Base-by-base conservation (phyloP, 2,888 invertebrate species). In the Caenorhabditis doughertyi region DNA sequence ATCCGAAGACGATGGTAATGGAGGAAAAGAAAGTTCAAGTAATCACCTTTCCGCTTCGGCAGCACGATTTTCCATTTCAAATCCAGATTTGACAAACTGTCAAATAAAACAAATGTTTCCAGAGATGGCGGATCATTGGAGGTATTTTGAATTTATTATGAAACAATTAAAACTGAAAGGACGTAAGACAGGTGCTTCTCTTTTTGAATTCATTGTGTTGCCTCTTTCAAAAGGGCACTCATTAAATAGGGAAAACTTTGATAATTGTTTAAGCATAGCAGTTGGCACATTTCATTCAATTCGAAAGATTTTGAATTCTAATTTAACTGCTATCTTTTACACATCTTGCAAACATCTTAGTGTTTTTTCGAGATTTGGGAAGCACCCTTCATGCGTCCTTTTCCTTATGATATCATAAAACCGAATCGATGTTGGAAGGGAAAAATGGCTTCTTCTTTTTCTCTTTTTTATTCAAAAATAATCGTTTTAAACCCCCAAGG, bases 91-190 rank as follows among this genome's bases (percentile, higher is more conserved):
- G 51, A 88, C 89, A 4, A 81, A 85, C 47, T 85, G 82, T 29
- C 89, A 91, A 67, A 84, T 91, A 39, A 86, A 88, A 44, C 84
- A 88, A 67, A 88, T 89, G 85, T 91, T 91, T 64, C 90, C 91
- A 5, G 89, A 89, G 42, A 84, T 91, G 60, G 87, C 88, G 8
- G 89, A 91, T 51, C 89, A 91, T 77, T 91, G 90, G 90, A 88
- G 91, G 91, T 91, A 80, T 62, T 49, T 21, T 25, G n/a, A 35
- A n/a, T 25, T n/a, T 23, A 18, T 29, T 27, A 35, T 23, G 32
- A 55, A 29, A n/a, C n/a, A 16, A 16, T 42, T n/a, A 62, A 58
- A 39, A 39, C 39, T 39, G 44, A 39, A 39, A 39, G 16, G 44
- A 47, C n/a, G 25, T 58, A n/a, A 21, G 58, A 39, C 35, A 39